Evolutionary conservation across 2,113 vertebrate genomes (phyloP), one percentile per base, ranked within the genome.

Genomic region (Hystrix brachyura): DNA sequence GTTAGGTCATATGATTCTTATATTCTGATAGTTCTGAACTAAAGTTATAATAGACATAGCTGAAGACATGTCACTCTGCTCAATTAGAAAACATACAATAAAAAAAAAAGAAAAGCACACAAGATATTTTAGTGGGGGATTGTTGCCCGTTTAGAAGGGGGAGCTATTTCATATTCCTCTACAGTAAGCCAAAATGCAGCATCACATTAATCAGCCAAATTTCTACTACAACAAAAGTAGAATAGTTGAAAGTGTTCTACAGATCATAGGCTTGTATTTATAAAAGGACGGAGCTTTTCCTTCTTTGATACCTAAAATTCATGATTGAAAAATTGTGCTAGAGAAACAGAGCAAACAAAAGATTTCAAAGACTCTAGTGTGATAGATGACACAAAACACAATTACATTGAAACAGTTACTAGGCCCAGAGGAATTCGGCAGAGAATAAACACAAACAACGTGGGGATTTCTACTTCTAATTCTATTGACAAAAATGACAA

Each of bases 311-410:
- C 85, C 55, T 95, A 72, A 0, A 11, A 83, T 32, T 93, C 25
- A 46, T 91, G 81, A 93, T 2, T 91, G 62, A 91, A 96, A 88
- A 91, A 78, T 2, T 9, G n/a, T 62, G 72, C 65, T 60, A 78
- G 60, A 94, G 71, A 94, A 38, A 84, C 11, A 65, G 7, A 87
- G 23, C 0, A 88, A 65, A 88, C 21, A 82, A 94, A 97, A 93
- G 72, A 71, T 60, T 92, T 25, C 57, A 62, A 90, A 95, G 59
- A 90, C 79, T 10, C 48, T 91, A 88, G 72, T 95, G 64, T 96
- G 93, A 96, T 95, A 97, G 97, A 96, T 97, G 94, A 95, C 72
- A 95, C 81, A 94, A 62, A 91, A 90, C 90, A 97, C 89, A 97
- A 94, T 95, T 95, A 71, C 53, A 97, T 94, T 97, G 97, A 97